phyloP scores from a whole-genome alignment of 2,797 vertebrate genomes.

The Sparus aurata region DNA sequence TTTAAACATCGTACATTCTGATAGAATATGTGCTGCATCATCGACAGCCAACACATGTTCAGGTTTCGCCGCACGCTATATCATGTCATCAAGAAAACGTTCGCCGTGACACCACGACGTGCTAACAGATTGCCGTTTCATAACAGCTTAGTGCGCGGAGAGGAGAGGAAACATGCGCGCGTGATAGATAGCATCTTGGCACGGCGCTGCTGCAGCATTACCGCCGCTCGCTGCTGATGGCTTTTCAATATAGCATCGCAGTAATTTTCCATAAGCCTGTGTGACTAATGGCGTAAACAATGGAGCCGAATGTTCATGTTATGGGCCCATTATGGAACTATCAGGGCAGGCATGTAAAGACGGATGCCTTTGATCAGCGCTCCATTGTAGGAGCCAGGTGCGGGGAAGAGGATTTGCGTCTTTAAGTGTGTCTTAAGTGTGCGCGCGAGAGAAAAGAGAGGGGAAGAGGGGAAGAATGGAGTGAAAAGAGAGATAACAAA shows the following conservation, averaged over 20 bases:
- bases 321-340: slow-evolving; percentile 75
- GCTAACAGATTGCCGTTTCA: slow-evolving; percentile 56
- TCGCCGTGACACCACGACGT: slow-evolving; percentile 19
- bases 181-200: slow-evolving; percentile 75
- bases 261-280: slow-evolving; percentile 77
- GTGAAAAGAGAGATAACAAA: neutral
- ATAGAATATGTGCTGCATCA: slow-evolving; percentile 10
- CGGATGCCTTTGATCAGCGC: slow-evolving; percentile 77
- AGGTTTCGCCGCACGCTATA: neutral
- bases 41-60: neutral
- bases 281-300: slow-evolving; percentile 83
- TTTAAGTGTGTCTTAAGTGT: slow-evolving; percentile 58
- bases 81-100: slow-evolving; percentile 32
- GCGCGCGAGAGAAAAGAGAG: slow-evolving; percentile 8
- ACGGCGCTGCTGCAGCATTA: slow-evolving; percentile 37
- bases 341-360: slow-evolving; percentile 72
- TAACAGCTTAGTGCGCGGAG: slow-evolving; percentile 42
- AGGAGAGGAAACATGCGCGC: slow-evolving; percentile 41
- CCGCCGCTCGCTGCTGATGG: slow-evolving; percentile 64
- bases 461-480: neutral
- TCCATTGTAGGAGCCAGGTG: slow-evolving; percentile 69
- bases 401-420: slow-evolving; percentile 51
- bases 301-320: slow-evolving; percentile 76
- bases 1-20: no score
- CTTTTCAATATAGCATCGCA: slow-evolving; percentile 72